Conservation (phyloP, 2,113 vertebrate species). For the Petrocephalus zakoni region DNA sequence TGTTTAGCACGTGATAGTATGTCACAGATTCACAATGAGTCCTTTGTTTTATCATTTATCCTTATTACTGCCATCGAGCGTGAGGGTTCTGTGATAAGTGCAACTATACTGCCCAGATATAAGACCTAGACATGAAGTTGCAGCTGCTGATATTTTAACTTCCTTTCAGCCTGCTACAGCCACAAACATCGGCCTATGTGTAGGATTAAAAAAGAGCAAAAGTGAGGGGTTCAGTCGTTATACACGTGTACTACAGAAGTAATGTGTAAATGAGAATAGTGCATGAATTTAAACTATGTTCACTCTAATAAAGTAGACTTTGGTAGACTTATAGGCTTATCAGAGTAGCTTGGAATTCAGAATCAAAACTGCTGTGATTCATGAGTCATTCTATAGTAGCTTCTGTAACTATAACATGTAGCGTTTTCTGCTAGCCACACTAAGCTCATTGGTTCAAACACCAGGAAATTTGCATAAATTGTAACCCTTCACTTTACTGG, state of each 20-base stretch:
- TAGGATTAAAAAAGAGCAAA: neutral
- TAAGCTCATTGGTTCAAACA: neutral
- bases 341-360: neutral
- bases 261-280: neutral
- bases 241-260: neutral
- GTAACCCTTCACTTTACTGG: neutral
- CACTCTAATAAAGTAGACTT: neutral
- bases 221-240: neutral
- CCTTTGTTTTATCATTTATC: neutral
- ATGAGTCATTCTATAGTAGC: neutral
- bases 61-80: neutral
- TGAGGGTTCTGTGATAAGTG: neutral
- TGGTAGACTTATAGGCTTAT: neutral
- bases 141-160: neutral
- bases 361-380: neutral
- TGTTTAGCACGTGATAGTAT: neutral
- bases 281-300: neutral
- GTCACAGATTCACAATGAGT: neutral
- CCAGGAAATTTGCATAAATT: neutral
- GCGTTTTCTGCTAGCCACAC: neutral
- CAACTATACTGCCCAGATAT: neutral
- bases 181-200: neutral
- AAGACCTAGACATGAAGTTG: neutral
- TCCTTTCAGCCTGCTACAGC: neutral
- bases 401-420: neutral